Evolutionary conservation across 2,888 invertebrate genomes (phyloP).

Genomic region (Periphyllus acericola): DNA sequence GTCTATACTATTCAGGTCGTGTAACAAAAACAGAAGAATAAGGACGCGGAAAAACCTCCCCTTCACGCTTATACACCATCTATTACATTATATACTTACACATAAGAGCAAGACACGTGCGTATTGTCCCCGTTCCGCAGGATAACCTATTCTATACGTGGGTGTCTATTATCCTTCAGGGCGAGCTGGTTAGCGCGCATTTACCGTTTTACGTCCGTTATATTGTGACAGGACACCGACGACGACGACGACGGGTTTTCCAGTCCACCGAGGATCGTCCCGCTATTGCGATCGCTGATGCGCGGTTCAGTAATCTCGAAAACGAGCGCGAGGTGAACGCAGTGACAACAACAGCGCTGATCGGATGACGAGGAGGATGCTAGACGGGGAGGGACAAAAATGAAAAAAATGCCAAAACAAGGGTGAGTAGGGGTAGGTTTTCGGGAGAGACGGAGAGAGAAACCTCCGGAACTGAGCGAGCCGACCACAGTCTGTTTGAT

Average conservation of each 20-base stretch:
- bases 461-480: neutral
- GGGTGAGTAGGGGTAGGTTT: neutral
- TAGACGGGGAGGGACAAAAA: neutral
- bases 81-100: too few species aligned
- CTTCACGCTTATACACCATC: too few species aligned
- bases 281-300: slow-evolving; percentile 29
- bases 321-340: neutral
- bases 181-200: neutral
- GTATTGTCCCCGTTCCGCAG: too few species aligned
- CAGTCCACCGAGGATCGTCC: slow-evolving; percentile 22
- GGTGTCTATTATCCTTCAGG: too few species aligned
- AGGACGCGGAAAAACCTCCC: too few species aligned
- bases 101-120: too few species aligned
- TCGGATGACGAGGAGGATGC: too few species aligned
- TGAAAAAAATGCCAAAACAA: neutral
- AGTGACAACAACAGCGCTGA: too few species aligned
- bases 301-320: slow-evolving; percentile 27
- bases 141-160: too few species aligned
- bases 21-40: neutral
- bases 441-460: neutral
- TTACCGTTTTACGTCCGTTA: neutral
- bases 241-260: slow-evolving; percentile 10
- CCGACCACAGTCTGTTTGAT: too few species aligned
- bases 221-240: too few species aligned
- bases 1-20: neutral